phyloP scores from a whole-genome alignment of 53 echinoderm and acorn worm genomes.

The Antedon mediterranea region DNA sequence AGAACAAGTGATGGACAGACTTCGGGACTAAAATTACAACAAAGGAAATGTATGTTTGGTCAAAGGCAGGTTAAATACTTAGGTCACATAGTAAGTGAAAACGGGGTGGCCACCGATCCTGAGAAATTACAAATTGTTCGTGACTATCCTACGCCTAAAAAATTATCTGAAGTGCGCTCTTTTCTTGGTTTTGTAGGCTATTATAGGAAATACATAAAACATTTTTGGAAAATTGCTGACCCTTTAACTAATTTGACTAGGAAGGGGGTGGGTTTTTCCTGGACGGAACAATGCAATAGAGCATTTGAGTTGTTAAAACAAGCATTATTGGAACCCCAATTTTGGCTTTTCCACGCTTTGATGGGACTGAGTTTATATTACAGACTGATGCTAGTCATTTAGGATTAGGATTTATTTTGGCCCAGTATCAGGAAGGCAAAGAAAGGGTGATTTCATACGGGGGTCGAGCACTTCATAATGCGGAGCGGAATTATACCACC shows the following conservation, averaged over 20 bases:
- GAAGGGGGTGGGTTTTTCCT: too few species aligned
- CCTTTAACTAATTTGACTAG: too few species aligned
- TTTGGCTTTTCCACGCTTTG: too few species aligned
- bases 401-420: too few species aligned
- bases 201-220: neutral
- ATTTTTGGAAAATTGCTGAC: too few species aligned
- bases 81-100: neutral
- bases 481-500: conserved; percentile 13
- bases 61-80: neutral
- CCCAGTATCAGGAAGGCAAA: too few species aligned
- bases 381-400: too few species aligned
- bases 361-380: too few species aligned
- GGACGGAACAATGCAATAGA: too few species aligned
- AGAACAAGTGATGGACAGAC: neutral
- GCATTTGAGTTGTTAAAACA: too few species aligned
- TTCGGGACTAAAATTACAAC: neutral
- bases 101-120: neutral
- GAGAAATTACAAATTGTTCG: neutral
- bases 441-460: too few species aligned
- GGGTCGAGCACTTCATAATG: neutral
- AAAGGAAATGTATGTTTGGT: neutral
- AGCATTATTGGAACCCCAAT: too few species aligned
- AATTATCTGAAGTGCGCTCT: neutral
- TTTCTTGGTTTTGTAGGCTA: neutral
- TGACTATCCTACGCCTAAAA: neutral